Base-by-base conservation (phyloP, 2,888 invertebrate species). In the Leptinotarsa haldemani region DNA sequence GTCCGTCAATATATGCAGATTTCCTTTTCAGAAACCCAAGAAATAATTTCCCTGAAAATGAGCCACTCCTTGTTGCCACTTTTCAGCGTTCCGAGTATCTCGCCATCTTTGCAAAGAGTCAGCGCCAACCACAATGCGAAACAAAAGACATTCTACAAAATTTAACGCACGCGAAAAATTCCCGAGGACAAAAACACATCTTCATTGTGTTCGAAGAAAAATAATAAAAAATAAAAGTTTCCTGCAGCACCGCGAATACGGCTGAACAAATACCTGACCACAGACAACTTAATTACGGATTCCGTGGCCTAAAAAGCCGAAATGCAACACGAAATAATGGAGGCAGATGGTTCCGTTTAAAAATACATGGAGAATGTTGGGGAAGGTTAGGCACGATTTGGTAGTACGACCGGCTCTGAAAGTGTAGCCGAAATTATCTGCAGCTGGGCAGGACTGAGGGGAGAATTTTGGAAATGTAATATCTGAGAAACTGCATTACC, bases 331-430 rank as follows among this genome's bases (percentile, higher is more conserved):
- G 16, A 66, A 52, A 74, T 71, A 74, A 74, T 74, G 67, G 68
- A 70, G 65, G 52, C 69, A 73, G 69, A 65, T 69, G 73, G 48
- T 65, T 65, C 61, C 61, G 61, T 68, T 73, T 73, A 69, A 73
- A 73, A 73, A 73, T 69, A 73, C 73, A 46, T 65, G 61, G 46
- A 79, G 77, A 75, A 78, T 76, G 79, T 82, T 82, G 81, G 71
- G 79, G 77, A 80, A 83, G 83, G 83, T 83, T 82, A 78, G 80
- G 81, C 78, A 77, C 79, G 76, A 76, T 71, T 74, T 74, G 75
- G 78, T 73, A 67, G 74, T 76, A 77, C 69, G 75, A 77, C 78
- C 56, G 74, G 74, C 71, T 71, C 79, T 79, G 71, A 78, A 78
- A 80, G 78, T 78, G 78, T 74, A 75, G 64, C 30, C 64, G 73